Evolutionary conservation across 1,140 invertebrate genomes (phyloP).

Genomic region (Bombus impatiens): DNA sequence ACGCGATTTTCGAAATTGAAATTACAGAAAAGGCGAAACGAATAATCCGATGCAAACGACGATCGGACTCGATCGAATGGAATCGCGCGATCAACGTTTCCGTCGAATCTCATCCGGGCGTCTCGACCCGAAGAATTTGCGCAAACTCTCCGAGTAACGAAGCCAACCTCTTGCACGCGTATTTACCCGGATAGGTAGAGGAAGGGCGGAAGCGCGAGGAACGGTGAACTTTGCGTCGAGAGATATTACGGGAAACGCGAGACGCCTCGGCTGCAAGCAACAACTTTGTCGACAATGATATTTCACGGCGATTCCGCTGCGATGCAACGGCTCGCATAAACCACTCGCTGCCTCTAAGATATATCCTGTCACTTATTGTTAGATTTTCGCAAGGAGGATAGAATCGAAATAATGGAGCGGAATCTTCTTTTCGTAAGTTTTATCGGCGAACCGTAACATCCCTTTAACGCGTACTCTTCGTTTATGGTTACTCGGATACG

Average conservation of each 20-base stretch:
- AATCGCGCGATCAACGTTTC: background rate
- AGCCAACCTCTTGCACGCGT: background rate
- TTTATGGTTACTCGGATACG: too few species aligned
- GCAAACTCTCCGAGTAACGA: too few species aligned
- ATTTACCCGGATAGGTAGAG: background rate
- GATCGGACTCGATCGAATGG: background rate
- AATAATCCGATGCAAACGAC: too few species aligned
- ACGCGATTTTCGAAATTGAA: too few species aligned
- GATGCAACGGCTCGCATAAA: background rate
- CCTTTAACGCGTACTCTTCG: too few species aligned
- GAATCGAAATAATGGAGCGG: background rate
- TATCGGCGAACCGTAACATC: too few species aligned
- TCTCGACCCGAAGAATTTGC: background rate
- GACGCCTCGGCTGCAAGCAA: background rate
- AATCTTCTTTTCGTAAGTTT: too few species aligned
- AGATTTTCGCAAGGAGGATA: background rate
- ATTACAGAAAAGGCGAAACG: too few species aligned
- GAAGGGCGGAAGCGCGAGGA: conserved; percentile 2
- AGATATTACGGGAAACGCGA: conserved; percentile 1
- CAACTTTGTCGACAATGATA: conserved; percentile 18
- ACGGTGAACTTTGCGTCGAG: conserved; percentile 5
- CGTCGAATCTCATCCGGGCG: background rate
- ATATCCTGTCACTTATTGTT: background rate
- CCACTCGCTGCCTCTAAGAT: background rate
- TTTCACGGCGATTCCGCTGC: background rate